A percentile compares a stretch with the other conserved stretches of the same genome.
Evolutionary conservation across 2,797 vertebrate genomes (phyloP).

Genomic region (Bradypodion pumilum): DNA sequence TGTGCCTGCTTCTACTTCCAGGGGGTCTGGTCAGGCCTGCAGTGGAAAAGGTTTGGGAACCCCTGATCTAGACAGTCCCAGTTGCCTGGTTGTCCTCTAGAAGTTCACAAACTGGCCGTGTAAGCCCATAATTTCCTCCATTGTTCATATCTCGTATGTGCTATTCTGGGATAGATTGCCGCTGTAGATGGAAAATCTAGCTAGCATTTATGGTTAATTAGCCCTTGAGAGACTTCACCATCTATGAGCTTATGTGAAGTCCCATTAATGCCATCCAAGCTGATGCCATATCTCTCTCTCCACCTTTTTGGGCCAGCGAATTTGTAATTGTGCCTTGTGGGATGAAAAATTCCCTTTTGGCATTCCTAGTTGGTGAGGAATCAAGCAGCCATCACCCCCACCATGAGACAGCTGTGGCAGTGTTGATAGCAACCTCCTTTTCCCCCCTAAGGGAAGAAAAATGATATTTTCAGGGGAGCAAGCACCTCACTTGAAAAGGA

Average conservation of each 20-base stretch:
- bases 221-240: neutral
- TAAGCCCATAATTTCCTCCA: neutral
- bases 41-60: too few relatives aligned
- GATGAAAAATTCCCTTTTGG: neutral
- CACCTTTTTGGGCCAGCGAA: neutral
- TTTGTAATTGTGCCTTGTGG: neutral
- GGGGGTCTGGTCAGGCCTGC: too few relatives aligned
- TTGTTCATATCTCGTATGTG: neutral
- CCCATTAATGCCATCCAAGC: too few relatives aligned
- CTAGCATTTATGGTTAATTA: neutral
- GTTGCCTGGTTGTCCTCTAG: neutral
- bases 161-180: neutral
- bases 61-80: too few relatives aligned
- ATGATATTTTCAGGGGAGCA: conserved; percentile 33
- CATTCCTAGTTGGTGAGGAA: too few relatives aligned
- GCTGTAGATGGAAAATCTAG: neutral
- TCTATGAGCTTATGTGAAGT: too few relatives aligned
- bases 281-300: too few relatives aligned
- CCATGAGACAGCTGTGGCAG: neutral
- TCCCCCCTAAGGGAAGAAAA: conserved; percentile 1
- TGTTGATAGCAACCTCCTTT: conserved; percentile 31
- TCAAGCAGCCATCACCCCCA: neutral
- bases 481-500: conserved; percentile 55
- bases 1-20: too few relatives aligned
- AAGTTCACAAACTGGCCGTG: neutral